Conservation (phyloP, 1,140 invertebrate species). For the Zaprionus inermis region DNA sequence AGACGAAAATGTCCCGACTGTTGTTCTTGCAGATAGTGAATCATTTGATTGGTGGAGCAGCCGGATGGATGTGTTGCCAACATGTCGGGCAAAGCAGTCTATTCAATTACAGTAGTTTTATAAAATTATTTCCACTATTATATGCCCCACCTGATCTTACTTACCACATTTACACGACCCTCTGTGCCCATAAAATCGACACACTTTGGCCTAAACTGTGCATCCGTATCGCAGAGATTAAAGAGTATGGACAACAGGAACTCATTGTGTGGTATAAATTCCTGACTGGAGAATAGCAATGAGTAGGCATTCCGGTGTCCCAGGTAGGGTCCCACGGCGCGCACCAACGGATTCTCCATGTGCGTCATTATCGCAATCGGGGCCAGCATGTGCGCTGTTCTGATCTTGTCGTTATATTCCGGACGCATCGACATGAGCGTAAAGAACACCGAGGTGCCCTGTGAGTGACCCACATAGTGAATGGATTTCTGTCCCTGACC, state of each 20-base stretch:
- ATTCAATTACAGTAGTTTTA: neutral
- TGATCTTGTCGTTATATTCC: constrained; percentile 86
- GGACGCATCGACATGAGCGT: constrained; percentile 85
- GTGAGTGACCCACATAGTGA: constrained; percentile 88
- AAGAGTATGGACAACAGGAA: constrained; percentile 57
- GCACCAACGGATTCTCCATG: constrained; percentile 70
- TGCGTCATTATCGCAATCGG: constrained; percentile 85
- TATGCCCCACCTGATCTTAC: neutral
- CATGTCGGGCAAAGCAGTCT: constrained; percentile 83
- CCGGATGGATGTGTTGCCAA: constrained; percentile 85
- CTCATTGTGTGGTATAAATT: constrained; percentile 67
- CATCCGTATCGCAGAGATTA: constrained; percentile 84
- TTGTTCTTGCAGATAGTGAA: constrained; percentile 85
- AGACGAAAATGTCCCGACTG: constrained; percentile 70
- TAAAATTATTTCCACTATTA: neutral
- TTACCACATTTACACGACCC: constrained; percentile 55
- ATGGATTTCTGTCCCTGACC: constrained; percentile 84
- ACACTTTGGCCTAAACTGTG: constrained; percentile 53
- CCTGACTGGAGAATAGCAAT: constrained; percentile 82
- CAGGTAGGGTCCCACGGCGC: constrained; percentile 42
- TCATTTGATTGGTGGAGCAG: constrained; percentile 84
- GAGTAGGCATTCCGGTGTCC: constrained; percentile 74
- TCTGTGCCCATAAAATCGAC: constrained; percentile 1
- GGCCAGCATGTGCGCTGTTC: constrained; percentile 85
- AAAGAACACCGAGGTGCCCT: constrained; percentile 86